Conservation (phyloP, 2,113 vertebrate species). For the Bufo bufo region DNA sequence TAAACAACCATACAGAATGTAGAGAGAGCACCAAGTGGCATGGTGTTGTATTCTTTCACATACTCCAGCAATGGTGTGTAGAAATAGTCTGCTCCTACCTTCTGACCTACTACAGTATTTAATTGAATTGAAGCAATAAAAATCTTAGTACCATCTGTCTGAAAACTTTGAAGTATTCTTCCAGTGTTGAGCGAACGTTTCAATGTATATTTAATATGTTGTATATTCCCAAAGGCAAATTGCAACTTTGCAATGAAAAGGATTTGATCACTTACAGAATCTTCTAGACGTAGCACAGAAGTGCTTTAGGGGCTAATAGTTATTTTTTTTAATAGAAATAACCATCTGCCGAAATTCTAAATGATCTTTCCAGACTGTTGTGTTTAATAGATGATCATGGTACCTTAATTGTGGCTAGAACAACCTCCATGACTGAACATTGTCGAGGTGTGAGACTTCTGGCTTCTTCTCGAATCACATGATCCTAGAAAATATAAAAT, state of each 20-base stretch:
- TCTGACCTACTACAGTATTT: not conserved
- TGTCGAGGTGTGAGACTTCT: conserved; percentile 89
- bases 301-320: not conserved
- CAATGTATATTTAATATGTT: conserved; percentile 33
- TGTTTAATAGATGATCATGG: conserved; percentile 37
- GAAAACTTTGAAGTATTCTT: not conserved
- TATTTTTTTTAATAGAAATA: conserved; percentile 22
- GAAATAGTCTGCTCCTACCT: not conserved
- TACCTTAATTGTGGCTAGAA: conserved; percentile 95
- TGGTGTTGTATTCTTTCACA: too few species aligned
- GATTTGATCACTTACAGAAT: conserved; percentile 21
- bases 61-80: too few species aligned
- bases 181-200: not conserved
- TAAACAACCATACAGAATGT: too few species aligned
- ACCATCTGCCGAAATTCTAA: conserved; percentile 11
- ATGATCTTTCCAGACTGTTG: conserved; percentile 26
- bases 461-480: conserved; percentile 90
- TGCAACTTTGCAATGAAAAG: conserved; percentile 31
- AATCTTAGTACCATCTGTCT: not conserved
- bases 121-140: not conserved
- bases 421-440: conserved; percentile 91
- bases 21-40: too few species aligned
- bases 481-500: conserved; percentile 78
- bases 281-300: not conserved
- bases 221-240: conserved; percentile 25